These are phyloP conservation scores for Scolopax rusticola DNA, from an alignment of 2,797 vertebrate genomes.

Conservation along the genomic window DNA sequence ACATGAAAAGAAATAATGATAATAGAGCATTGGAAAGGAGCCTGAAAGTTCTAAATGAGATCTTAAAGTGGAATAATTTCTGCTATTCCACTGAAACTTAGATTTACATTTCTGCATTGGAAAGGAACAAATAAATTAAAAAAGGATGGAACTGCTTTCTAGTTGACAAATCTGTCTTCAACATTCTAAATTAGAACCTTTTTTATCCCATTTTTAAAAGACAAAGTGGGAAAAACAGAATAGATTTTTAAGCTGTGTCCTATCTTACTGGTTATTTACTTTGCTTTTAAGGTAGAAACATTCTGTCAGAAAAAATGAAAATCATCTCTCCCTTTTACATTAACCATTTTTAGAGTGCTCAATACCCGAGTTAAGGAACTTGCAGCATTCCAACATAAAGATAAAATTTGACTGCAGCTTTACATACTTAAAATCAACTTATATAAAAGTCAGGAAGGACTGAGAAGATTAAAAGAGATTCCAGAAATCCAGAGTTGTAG, in stretches of 20 bases:
- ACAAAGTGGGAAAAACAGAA: neutral
- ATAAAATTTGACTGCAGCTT: neutral
- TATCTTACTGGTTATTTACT: neutral
- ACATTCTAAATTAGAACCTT: neutral
- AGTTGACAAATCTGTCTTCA: neutral
- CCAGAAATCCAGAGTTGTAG: neutral
- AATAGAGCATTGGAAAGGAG: neutral
- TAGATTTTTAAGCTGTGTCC: neutral
- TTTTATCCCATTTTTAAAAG: neutral
- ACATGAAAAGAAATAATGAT: neutral
- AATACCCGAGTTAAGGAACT: neutral
- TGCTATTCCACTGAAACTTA: neutral
- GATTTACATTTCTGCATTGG: neutral
- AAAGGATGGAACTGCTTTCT: neutral
- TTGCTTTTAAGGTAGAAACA: neutral
- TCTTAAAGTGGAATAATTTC: neutral
- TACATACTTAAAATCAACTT: neutral
- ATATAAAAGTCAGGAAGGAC: conserved; percentile 18
- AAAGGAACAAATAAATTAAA: neutral
- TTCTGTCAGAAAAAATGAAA: neutral
- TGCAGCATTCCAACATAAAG: neutral
- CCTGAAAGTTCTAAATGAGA: neutral
- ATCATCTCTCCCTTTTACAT: neutral
- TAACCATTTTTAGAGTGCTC: neutral
- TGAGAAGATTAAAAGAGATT: conserved; percentile 38